phyloP scores from a whole-genome alignment of 2,113 vertebrate species.

The Forbesichthys papilliferus region DNA sequence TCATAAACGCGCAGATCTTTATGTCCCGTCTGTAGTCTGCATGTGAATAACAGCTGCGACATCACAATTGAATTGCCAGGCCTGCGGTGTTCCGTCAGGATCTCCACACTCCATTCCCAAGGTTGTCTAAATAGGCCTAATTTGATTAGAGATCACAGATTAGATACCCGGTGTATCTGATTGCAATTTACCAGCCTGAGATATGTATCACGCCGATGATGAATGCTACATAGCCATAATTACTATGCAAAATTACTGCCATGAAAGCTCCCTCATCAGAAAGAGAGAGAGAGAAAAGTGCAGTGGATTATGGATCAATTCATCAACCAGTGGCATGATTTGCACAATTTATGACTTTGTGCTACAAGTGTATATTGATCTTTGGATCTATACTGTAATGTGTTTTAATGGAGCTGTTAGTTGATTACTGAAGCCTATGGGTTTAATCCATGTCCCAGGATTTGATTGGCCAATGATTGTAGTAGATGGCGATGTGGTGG shows the following conservation, averaged over 20 bases:
- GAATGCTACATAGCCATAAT: constrained; percentile 66
- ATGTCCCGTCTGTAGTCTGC: constrained; percentile 78
- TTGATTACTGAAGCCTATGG: constrained; percentile 72
- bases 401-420: constrained; percentile 74
- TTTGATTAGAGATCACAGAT: constrained; percentile 77
- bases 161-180: constrained; percentile 74
- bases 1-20: constrained; percentile 79
- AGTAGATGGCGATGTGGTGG: too few relatives aligned
- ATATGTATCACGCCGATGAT: constrained; percentile 70
- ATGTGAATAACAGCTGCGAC: constrained; percentile 82
- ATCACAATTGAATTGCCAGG: constrained; percentile 86
- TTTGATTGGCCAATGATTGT: too few relatives aligned
- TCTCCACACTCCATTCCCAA: constrained; percentile 67
- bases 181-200: constrained; percentile 76
- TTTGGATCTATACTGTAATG: constrained; percentile 72
- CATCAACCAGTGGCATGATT: constrained; percentile 19
- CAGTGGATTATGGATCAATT: constrained; percentile 54
- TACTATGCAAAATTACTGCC: constrained; percentile 54
- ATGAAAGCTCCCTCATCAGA: constrained; percentile 45
- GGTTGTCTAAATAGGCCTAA: constrained; percentile 77
- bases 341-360: constrained; percentile 65
- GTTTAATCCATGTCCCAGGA: constrained; percentile 39
- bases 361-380: constrained; percentile 71
- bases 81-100: constrained; percentile 83
- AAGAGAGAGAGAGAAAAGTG: background rate